Evolutionary conservation across 1,140 invertebrate species (phyloP), one percentile per base, ranked within the genome.

Genomic region (Carposina sasakii): DNA sequence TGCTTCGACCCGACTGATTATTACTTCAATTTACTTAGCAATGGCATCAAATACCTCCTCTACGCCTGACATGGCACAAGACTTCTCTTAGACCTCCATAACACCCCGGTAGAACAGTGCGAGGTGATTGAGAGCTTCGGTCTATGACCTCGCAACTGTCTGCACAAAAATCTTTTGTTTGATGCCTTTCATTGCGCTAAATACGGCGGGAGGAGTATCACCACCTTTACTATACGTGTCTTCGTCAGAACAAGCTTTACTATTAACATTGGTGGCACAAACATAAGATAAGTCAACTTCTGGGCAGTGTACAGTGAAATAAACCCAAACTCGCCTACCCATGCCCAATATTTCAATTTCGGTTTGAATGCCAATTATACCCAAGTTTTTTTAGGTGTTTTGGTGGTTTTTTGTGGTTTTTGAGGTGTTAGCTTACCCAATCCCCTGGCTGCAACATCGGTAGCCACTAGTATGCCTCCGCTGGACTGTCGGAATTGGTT

Each of bases 361-460:
- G n/a, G n/a, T n/a, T n/a, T n/a, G n/a, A n/a, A n/a, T n/a, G n/a
- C n/a, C n/a, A n/a, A n/a, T n/a, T n/a, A n/a, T n/a, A n/a, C n/a
- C n/a, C n/a, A n/a, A n/a, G n/a, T n/a, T n/a, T n/a, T n/a, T n/a
- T n/a, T n/a, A n/a, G n/a, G n/a, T n/a, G n/a, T n/a, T n/a, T n/a
- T n/a, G n/a, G n/a, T n/a, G n/a, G n/a, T n/a, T n/a, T n/a, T n/a
- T n/a, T n/a, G n/a, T n/a, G n/a, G n/a, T n/a, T n/a, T n/a, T n/a
- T n/a, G n/a, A n/a, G n/a, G n/a, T n/a, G n/a, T n/a, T 12, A 23
- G 87, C 94, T 92, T 91, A 99, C 98, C 98, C 86, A 99, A 90
- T 57, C 98, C 98, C 67, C 98, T 88, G 17, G 98, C 97, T 37
- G 98, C 98, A 57, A 99, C 98, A 86, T 99, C 98, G 23, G 98